phyloP scores from a whole-genome alignment of 2,888 invertebrate species.

The Microctonus aethiopoides region DNA sequence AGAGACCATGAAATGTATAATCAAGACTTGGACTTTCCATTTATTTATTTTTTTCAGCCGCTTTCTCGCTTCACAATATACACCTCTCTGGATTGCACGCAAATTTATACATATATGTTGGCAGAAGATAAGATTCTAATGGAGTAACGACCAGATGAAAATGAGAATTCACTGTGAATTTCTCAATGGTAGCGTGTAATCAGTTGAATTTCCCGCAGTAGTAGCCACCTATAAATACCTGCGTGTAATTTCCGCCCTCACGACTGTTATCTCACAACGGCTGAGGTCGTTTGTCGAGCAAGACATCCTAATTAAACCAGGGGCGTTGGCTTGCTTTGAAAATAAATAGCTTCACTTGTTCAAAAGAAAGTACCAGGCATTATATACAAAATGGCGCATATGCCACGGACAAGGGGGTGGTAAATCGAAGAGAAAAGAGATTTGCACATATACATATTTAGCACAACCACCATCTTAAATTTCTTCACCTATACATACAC shows the following conservation, averaged over 20 bases:
- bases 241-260: conserved; percentile 36
- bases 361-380: not conserved
- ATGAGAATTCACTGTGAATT: not conserved
- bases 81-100: not conserved
- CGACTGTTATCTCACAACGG: conserved; percentile 27
- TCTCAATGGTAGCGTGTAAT: not conserved
- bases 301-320: conserved; percentile 37
- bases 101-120: not conserved
- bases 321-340: conserved; percentile 17
- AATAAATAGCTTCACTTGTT: conserved; percentile 18
- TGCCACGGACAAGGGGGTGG: not conserved
- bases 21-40: conserved; percentile 5
- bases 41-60: conserved; percentile 5
- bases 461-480: conserved; percentile 14
- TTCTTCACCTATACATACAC: not conserved
- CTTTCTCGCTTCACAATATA: not conserved
- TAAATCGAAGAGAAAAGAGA: not conserved
- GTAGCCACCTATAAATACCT: conserved; percentile 33
- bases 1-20: conserved; percentile 42
- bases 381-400: conserved; percentile 10
- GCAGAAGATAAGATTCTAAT: conserved; percentile 17
- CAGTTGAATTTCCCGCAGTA: not conserved
- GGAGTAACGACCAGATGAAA: not conserved
- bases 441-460: not conserved
- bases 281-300: conserved; percentile 37